These are phyloP conservation scores for Ploceus nigricollis DNA, from an alignment of 2,113 vertebrate genomes.

Conservation along the genomic window DNA sequence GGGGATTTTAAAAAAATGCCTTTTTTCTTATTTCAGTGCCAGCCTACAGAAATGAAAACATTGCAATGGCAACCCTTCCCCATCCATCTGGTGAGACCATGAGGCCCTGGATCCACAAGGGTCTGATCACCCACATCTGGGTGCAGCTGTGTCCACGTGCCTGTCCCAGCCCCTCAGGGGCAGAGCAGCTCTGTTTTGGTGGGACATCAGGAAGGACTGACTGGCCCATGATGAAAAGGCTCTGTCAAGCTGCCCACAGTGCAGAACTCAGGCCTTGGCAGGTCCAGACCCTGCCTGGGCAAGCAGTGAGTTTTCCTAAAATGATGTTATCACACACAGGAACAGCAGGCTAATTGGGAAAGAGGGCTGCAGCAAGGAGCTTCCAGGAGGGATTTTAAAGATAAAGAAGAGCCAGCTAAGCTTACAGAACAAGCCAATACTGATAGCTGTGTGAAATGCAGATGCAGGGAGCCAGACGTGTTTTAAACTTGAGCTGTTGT, in stretches of 20 bases:
- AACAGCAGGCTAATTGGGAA: background rate
- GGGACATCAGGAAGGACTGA: background rate
- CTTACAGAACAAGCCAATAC: conserved; percentile 12
- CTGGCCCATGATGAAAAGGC: fast-evolving
- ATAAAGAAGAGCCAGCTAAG: conserved; percentile 39
- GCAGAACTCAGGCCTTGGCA: background rate
- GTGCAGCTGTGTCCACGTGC: background rate
- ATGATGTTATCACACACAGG: background rate
- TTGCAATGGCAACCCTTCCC: background rate
- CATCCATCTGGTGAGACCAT: background rate
- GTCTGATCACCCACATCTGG: background rate
- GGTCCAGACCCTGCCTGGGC: background rate
- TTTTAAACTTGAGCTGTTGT: conserved; percentile 34
- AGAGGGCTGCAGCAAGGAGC: background rate
- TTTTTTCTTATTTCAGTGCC: background rate
- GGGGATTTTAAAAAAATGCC: fast-evolving
- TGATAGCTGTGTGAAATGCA: conserved; percentile 46
- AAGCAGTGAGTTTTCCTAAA: background rate
- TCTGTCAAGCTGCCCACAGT: fast-evolving
- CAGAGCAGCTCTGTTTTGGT: background rate
- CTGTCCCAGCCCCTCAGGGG: background rate
- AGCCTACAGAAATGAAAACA: background rate
- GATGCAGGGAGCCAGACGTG: conserved; percentile 26
- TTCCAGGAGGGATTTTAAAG: background rate
- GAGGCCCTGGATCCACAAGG: background rate